Conservation (phyloP, 1,140 invertebrate genomes). For the Papilio xuthus region DNA sequence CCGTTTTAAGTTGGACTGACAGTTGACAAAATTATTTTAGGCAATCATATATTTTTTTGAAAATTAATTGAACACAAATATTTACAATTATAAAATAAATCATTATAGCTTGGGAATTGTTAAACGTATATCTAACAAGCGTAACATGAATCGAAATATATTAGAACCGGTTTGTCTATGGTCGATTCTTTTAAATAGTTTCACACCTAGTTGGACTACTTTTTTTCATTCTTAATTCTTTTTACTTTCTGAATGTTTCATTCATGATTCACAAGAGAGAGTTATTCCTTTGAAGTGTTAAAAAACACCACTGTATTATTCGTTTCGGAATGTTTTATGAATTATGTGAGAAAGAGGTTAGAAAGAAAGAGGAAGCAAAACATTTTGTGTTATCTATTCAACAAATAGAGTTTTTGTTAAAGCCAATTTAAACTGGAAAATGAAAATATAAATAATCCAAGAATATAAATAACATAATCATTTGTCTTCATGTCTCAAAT, state of each 20-base stretch:
- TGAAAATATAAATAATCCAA: too few species aligned
- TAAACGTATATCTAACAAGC: background rate
- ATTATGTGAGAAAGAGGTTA: background rate
- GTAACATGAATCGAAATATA: background rate
- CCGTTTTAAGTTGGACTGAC: too few species aligned
- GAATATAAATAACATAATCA: too few species aligned
- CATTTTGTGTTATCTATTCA: too few species aligned
- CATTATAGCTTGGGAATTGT: background rate
- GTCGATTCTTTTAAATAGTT: background rate
- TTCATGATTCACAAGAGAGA: conserved; percentile 14
- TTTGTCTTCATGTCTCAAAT: too few species aligned
- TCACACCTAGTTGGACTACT: background rate
- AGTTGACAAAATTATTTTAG: background rate
- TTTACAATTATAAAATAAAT: background rate
- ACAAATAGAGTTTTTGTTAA: too few species aligned
- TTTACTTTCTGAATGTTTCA: background rate
- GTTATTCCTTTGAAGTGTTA: background rate
- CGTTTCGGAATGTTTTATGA: background rate
- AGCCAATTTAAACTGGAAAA: too few species aligned
- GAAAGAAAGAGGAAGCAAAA: background rate
- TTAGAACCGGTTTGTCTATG: background rate
- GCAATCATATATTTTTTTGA: background rate
- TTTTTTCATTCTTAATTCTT: background rate
- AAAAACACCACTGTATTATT: background rate
- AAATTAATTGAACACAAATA: background rate